A percentile compares a stretch with the other conserved stretches of the same genome.
Evolutionary conservation across 37 sponge, comb jelly and placozoan species (phyloP).

Genomic region (Beroe forskalii): DNA sequence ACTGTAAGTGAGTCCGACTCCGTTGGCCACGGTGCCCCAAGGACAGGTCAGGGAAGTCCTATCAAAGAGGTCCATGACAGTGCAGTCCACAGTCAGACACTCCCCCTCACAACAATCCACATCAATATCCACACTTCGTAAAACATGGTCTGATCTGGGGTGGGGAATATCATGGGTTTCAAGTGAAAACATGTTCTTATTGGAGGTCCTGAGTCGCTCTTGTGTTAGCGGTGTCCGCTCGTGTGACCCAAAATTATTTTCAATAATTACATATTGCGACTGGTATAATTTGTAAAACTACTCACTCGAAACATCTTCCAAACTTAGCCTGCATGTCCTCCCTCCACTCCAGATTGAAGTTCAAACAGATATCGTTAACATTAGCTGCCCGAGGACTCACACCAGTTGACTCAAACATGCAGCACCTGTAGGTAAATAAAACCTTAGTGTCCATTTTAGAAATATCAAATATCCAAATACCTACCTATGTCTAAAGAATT

Average conservation of each 20-base stretch:
- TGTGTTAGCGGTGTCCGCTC: too few relatives aligned
- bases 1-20: constrained; percentile 21
- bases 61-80: constrained; percentile 23
- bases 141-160: constrained; percentile 1
- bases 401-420: not conserved
- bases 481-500: too few relatives aligned
- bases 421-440: not conserved
- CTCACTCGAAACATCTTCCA: constrained; percentile 34
- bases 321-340: constrained; percentile 34
- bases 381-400: not conserved
- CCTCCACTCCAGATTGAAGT: not conserved
- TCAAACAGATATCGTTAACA: not conserved
- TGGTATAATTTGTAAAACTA: not conserved
- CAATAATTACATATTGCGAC: not conserved
- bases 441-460: too few relatives aligned
- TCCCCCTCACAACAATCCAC: constrained; percentile 59
- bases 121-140: not conserved
- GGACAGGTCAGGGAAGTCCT: not conserved
- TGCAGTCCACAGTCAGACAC: constrained; percentile 7
- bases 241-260: not conserved
- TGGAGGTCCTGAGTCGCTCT: too few relatives aligned
- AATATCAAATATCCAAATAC: too few relatives aligned
- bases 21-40: constrained; percentile 54
- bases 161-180: not conserved
- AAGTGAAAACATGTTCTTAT: too few relatives aligned